Conservation (phyloP, 2,888 invertebrate species). For the Drosophila recens region DNA sequence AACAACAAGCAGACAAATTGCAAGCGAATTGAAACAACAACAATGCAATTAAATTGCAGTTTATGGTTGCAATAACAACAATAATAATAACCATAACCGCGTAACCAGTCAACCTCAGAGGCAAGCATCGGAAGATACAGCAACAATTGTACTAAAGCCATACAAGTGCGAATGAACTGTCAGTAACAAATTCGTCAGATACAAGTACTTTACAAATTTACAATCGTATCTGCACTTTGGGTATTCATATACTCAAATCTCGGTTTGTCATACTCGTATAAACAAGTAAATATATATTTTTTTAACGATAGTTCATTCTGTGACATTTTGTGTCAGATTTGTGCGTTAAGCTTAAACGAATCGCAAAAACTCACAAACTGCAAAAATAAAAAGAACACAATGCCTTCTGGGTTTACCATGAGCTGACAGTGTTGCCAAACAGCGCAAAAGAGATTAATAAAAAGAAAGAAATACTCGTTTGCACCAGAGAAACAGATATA, state of each 20-base stretch:
- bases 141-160: slow-evolving; percentile 31
- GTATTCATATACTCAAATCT: slow-evolving; percentile 6
- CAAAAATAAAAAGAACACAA: slow-evolving; percentile 14
- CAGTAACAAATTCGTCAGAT: slow-evolving; percentile 63
- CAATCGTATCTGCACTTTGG: slow-evolving; percentile 15
- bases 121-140: slow-evolving; percentile 19
- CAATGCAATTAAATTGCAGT: slow-evolving; percentile 74
- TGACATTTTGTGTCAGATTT: slow-evolving; percentile 56
- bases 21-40: slow-evolving; percentile 52
- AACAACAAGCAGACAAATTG: slow-evolving; percentile 24
- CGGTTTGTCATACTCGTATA: background rate
- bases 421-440: slow-evolving; percentile 54
- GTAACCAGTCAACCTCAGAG: slow-evolving; percentile 49
- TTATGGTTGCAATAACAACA: slow-evolving; percentile 47
- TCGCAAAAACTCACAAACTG: slow-evolving; percentile 43
- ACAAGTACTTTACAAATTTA: slow-evolving; percentile 23
- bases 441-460: slow-evolving; percentile 22
- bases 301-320: slow-evolving; percentile 13
- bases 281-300: slow-evolving; percentile 16
- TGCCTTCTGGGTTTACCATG: slow-evolving; percentile 17
- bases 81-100: slow-evolving; percentile 29
- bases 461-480: slow-evolving; percentile 13
- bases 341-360: slow-evolving; percentile 57
- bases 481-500: background rate
- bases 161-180: slow-evolving; percentile 38